A percentile compares a stretch with the other conserved stretches of the same genome.
These are phyloP conservation scores for Myanophis thanlyinensis DNA, from an alignment of 2,113 vertebrate genomes.

Conservation along the genomic window DNA sequence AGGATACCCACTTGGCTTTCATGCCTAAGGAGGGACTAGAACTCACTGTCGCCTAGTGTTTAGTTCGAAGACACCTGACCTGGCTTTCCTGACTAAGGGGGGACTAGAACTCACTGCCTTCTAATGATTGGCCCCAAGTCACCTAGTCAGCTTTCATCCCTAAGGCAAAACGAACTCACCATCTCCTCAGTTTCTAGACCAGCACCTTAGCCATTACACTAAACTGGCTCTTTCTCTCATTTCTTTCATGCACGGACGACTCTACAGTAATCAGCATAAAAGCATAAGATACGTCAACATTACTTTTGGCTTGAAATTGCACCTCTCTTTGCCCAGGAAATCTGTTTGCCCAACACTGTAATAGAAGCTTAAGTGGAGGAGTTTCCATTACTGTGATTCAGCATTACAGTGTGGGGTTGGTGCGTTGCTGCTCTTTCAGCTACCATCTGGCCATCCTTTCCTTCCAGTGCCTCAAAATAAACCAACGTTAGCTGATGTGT, in stretches of 20 bases:
- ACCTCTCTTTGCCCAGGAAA: not conserved
- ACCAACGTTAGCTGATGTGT: not conserved
- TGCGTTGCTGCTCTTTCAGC: not conserved
- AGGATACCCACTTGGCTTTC: not conserved
- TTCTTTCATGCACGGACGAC: too few species aligned
- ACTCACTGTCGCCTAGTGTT: too few species aligned
- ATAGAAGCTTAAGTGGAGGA: not conserved
- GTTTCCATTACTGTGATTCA: not conserved
- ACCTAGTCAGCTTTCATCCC: too few species aligned
- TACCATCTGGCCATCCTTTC: not conserved
- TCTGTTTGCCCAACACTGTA: not conserved
- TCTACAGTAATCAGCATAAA: not conserved
- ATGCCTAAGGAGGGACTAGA: not conserved
- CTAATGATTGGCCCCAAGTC: too few species aligned
- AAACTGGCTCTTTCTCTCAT: not conserved
- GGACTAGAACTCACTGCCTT: too few species aligned
- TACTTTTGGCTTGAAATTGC: not conserved
- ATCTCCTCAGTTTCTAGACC: not conserved
- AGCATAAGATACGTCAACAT: not conserved
- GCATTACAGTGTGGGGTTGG: not conserved
- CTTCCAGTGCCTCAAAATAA: not conserved
- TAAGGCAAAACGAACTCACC: too few species aligned
- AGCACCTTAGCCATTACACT: not conserved
- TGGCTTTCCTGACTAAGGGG: too few species aligned
- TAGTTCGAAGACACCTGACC: too few species aligned